Base-by-base conservation (phyloP, 2,888 invertebrate genomes). In the Drosophila percnosoma region DNA sequence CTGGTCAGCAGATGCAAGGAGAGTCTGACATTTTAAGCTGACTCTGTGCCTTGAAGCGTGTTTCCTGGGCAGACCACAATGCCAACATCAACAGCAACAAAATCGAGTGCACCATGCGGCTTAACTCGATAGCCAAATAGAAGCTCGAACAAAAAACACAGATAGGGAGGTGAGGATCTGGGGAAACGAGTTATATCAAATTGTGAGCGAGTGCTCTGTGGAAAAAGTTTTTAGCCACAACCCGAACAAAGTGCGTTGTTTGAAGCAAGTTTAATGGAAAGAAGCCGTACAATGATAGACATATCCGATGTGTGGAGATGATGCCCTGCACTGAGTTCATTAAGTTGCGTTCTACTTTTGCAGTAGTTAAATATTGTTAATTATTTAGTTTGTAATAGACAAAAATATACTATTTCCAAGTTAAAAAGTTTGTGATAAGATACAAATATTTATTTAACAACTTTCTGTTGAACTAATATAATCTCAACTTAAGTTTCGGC, bases 191-290 rank as follows among this genome's bases (percentile, higher is more conserved):
- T 21, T 13, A 45, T 13, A 13, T 45, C 13, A 66, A 78, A 80
- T 75, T 67, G 57, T 15, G 48, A 55, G 52, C 58, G 29, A 51
- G 59, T 58, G 55, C 34, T 42, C 27, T 36, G 54, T 60, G 67
- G 51, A 31, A 70, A 66, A 53, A 70, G 49, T 67, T 68, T 33
- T 42, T 38, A 49, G n/a, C 71, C 60, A 40, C 68, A 73, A 55
- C 45, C 21, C 65, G 59, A 70, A 60, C 57, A 53, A 54, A 61
- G 49, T 65, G 45, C 27, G 27, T 33, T 27, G 38, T 40, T 38
- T 24, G 65, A 5, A 42, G 3, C 34, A 29, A 10, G 72, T 73
- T 73, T 75, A 58, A 87, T 58, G 49, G 24, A 53, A 55, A 42
- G 34, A 54, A 15, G 11, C 13, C 29, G 3, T 13, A 34, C 15